Evolutionary conservation across 2,797 vertebrate species (phyloP), one percentile per base, ranked within the genome.

Genomic region (Enteromius anoplus): DNA sequence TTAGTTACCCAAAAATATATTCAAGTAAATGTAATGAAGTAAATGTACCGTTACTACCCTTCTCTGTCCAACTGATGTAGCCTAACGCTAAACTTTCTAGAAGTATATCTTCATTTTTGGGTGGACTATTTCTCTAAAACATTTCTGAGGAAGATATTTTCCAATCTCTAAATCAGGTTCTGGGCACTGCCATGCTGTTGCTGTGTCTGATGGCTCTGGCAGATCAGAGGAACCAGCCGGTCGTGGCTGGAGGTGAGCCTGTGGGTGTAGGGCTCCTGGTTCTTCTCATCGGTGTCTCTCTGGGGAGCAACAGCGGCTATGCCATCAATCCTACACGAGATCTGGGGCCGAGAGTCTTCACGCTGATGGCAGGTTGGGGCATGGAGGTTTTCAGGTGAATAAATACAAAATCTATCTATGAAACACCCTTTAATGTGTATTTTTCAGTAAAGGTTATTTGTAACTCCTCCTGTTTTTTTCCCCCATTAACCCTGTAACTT

Each of bases 241-340:
- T 92, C 0, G 77, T 89, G 0, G 45, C 85, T 0, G 92, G 92
- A 34, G 79, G 87, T 0, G 93, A 95, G 81, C 93, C 95, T 1
- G 7, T 93, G 2, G 79, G 84, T 0, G 92, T 91, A 65, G 95
- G 95, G 10, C 90, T 95, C 14, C 82, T 95, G 75, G 94, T 96
- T 19, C 75, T 94, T 5, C 91, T 94, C 69, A 94, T 96, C 29
- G 95, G 95, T 40, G 85, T 95, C 80, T 94, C 94, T 55, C 84
- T 94, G 85, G 95, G 95, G 55, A 94, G 93, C 89, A 96, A 96
- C 90, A 93, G 95, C 0, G 95, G 95, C 82, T 96, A 95, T 29
- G 93, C 95, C 47, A 95, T 96, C 88, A 96, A 95, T 88, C 95
- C 95, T 47, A 95, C 93, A 69, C 91, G 95, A 84, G 95, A 96